phyloP scores from a whole-genome alignment of 2,113 vertebrate species.

The Triplophysa siluroides region DNA sequence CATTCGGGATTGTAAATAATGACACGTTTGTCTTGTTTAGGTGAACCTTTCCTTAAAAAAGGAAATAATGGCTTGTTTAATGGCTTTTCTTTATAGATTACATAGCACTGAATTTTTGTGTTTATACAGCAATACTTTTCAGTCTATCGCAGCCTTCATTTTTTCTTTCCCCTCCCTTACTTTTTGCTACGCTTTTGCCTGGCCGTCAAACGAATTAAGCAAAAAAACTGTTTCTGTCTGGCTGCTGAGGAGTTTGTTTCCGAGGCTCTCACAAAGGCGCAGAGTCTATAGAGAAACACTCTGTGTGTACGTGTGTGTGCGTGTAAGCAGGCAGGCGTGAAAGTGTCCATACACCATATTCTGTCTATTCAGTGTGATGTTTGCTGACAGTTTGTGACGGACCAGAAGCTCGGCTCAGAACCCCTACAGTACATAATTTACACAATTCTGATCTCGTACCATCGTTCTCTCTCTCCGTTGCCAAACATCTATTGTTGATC shows the following conservation, averaged over 20 bases:
- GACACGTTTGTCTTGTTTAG: no score
- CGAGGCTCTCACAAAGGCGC: background rate
- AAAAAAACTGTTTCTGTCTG: background rate
- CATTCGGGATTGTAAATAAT: no score
- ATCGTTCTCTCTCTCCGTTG: background rate
- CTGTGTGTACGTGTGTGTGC: background rate
- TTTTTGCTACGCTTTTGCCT: conserved; percentile 14
- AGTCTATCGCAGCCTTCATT: background rate
- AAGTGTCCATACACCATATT: background rate
- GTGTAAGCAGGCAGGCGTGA: background rate
- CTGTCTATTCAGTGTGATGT: conserved; percentile 20
- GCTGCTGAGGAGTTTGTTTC: conserved; percentile 22
- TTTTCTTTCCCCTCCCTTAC: background rate
- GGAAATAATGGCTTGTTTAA: background rate
- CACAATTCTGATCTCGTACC: background rate
- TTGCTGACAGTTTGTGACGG: conserved; percentile 34
- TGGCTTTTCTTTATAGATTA: background rate
- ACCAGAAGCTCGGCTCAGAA: background rate
- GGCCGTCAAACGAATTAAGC: conserved; percentile 39
- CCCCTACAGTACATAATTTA: background rate
- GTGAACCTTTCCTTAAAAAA: background rate
- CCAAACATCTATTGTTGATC: conserved; percentile 32
- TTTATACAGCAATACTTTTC: conserved; percentile 9
- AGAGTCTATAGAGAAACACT: background rate
- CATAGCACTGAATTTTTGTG: background rate